Base-by-base conservation (phyloP, 2,113 vertebrate genomes). In the Phodopus roborovskii region DNA sequence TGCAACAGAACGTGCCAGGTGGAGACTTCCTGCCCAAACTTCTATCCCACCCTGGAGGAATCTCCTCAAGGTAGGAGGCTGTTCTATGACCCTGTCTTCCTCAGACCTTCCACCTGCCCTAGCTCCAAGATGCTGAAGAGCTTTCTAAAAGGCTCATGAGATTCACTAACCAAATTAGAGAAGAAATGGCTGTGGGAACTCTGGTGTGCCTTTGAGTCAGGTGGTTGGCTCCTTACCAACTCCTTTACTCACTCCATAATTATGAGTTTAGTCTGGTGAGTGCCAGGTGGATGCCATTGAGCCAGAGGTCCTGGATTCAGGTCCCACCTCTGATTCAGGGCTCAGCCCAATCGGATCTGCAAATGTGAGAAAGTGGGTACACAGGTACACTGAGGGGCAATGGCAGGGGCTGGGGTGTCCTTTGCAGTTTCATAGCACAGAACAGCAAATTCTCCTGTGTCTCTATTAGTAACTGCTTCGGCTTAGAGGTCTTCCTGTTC, bases 361-460 rank as follows among this genome's bases (percentile, higher is more conserved):
- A 53, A 70, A 13, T 7, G 4, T 1, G 45, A 88, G 86, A 50
- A 33, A 42, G 22, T 0, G 3, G 39, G 0, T 1, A 50, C 50
- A 19, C 42, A 33, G 36, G 74, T 26, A 10, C 19, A 3, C 1
- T 22, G 0, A 11, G 36, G n/a, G 30, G 33, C 0, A 0, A 74
- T 0, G 1, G 3, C 0, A 1, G 50, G 74, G 48, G 48, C 16
- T 42, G 30, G 13, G 33, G 0, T 0, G 4, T 24, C 26, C 85
- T 90, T 28, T 19, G 16, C 36, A 11, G n/a, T 8, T 33, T 39
- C 19, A 3, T 3, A 64, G 26, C 45, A 33, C 24, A 58, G 1
- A 39, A 64, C 19, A 86, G 8, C 33, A 75, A 88, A 92, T 22
- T 64, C 50, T 53, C 73, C 75, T 30, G 11, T 30, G 4, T 30